Base-by-base conservation (phyloP, 2,113 vertebrate species). In the Seriola dumerili region DNA sequence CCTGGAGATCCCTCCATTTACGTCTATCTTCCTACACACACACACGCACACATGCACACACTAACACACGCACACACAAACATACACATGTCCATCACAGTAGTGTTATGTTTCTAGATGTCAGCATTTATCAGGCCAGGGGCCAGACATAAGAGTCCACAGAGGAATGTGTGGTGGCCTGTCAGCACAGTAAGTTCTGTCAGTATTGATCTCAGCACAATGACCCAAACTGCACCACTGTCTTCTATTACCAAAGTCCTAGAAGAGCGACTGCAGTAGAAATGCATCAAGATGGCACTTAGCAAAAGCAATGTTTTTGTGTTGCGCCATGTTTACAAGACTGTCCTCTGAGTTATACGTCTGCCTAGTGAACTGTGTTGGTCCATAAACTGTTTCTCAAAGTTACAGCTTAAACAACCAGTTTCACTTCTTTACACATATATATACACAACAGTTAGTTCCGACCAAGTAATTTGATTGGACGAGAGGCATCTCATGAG, bases 81-180 rank as follows among this genome's bases (percentile, higher is more conserved):
- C 66, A 85, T 50, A 80, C 32, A 58, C 65, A 50, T 78, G 85
- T 82, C 84, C 80, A 84, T 92, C 78, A 84, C 85, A 81, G 83
- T 48, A 25, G 81, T 85, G 88, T 93, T 87, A 80, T 87, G 86
- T 94, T 95, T 93, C 89, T 82, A 57, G 62, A 72, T 79, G 90
- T 94, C 93, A 94, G 95, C 94, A 63, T 92, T 94, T 95, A 90
- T 92, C 88, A 86, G 87, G 77, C 85, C 83, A 79, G 72, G 54
- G 90, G 82, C 86, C 80, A 88, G 90, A 89, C 90, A 75, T 62
- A 54, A 77, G 83, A 78, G 84, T 87, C 92, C 91, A 59, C 54
- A 76, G 88, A 84, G 86, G 76, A 85, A 84, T 89, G 78, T 83
- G 85, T 85, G 57, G 83, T 67, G 88, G 84, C 89, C 85, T 88